Base-by-base conservation (phyloP, 2,113 vertebrate genomes). In the Plecturocebus donacophilus region DNA sequence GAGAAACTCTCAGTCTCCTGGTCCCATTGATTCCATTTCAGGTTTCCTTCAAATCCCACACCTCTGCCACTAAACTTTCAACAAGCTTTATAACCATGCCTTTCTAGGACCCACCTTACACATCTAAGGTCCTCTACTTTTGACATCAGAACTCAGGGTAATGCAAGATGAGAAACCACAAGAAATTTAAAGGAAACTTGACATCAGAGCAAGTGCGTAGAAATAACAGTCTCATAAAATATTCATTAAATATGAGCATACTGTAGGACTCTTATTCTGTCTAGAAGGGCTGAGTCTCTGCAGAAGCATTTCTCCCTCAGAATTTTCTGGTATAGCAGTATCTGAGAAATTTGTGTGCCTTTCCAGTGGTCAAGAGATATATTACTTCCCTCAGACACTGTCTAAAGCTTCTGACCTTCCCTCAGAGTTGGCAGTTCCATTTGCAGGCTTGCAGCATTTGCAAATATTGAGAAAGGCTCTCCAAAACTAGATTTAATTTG, bases 141-240 rank as follows among this genome's bases (percentile, higher is more conserved):
- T 95, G 54, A 95, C 16, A 76, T 95, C 82, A 87, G 32, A 77
- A 79, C 32, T 87, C 87, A 73, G 76, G n/a, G 20, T 76, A 80
- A 75, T n/a, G 12, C 27, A 75, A 87, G 35, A 90, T 45, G 32
- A 90, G 76, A 56, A 8, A 54, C 9, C 58, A 38, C 8, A 77
- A 64, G 73, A 64, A 73, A 91, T 56, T 71, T 88, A 68, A 77
- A 40, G 54, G 47, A 89, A 94, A 86, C 14, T 52, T 73, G 52
- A 79, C 25, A 83, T 56, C 64, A 73, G 38, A 93, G 6, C 30
- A 68, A 94, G 23, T 76, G 71, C 45, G 49, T 8, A 89, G 92
- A 85, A 38, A 86, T 83, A 42, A 85, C 9, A 30, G 19, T 70
- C 35, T 94, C 84, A 58, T 61, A 82, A 83, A 93, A 81, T 85